phyloP scores from a whole-genome alignment of 2,888 invertebrate species.

The Caenorhabditis parvicauda region DNA sequence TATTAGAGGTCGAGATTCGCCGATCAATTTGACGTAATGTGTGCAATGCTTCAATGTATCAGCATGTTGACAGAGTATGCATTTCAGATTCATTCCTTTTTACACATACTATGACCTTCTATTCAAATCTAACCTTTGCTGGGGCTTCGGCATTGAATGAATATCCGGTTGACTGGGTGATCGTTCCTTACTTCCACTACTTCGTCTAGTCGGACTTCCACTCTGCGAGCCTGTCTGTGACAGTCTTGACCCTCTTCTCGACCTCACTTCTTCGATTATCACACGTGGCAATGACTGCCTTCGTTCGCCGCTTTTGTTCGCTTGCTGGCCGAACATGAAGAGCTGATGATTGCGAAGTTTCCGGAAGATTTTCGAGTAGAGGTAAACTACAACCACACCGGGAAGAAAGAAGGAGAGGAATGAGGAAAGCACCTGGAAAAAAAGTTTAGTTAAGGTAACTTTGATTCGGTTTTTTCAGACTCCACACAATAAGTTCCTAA shows the following conservation, averaged over 20 bases:
- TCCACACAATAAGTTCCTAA: too few relatives aligned
- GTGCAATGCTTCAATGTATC: too few relatives aligned
- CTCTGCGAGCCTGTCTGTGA: conserved; percentile 42
- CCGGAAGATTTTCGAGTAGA: conserved; percentile 50
- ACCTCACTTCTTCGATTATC: conserved; percentile 46
- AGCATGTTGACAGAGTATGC: too few relatives aligned
- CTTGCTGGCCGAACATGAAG: conserved; percentile 46
- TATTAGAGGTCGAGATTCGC: too few relatives aligned
- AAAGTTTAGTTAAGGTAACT: too few relatives aligned
- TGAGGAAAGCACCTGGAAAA: conserved; percentile 38
- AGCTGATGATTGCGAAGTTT: conserved; percentile 46
- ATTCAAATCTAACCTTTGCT: conserved; percentile 35
- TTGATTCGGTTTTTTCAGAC: too few relatives aligned
- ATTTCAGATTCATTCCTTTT: too few relatives aligned
- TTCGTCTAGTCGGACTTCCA: conserved; percentile 42
- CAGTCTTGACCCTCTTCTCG: conserved; percentile 43
- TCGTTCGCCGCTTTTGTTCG: conserved; percentile 25
- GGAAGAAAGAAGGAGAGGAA: conserved; percentile 51
- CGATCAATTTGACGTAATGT: too few relatives aligned
- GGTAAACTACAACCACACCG: conserved; percentile 43
- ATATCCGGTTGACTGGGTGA: conserved; percentile 51
- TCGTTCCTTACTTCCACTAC: conserved; percentile 40
- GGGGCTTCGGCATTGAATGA: conserved; percentile 37
- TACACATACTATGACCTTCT: too few relatives aligned
- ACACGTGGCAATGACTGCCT: conserved; percentile 43